phyloP scores from a whole-genome alignment of 2,797 vertebrate genomes.

The Pelochelys cantorii region DNA sequence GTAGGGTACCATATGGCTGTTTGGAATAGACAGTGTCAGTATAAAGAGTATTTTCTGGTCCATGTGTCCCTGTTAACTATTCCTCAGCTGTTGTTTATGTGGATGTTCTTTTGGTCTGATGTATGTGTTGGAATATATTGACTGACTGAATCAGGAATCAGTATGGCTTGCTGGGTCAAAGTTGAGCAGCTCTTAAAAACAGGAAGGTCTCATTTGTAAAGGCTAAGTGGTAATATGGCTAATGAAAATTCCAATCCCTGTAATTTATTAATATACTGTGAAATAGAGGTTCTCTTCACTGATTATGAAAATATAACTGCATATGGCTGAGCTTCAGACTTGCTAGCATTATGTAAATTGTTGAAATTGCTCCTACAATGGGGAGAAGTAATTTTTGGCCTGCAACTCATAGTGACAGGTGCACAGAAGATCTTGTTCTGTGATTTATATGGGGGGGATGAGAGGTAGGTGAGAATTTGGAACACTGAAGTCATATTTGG shows the following conservation, averaged over 20 bases:
- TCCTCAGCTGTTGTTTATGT: fast-evolving
- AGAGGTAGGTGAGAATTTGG: no score
- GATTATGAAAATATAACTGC: no score
- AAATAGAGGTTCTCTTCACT: no score
- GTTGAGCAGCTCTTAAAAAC: background rate
- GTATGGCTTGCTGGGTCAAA: background rate
- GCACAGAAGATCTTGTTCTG: no score
- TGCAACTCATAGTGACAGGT: no score
- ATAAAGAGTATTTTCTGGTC: background rate
- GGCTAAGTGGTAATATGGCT: background rate
- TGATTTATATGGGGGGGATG: no score
- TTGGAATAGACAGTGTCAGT: background rate
- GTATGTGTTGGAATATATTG: fast-evolving
- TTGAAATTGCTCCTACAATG: no score
- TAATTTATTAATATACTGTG: background rate
- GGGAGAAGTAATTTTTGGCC: no score
- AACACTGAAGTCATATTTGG: no score
- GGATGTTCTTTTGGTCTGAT: background rate
- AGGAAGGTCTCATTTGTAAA: background rate
- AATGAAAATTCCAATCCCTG: background rate
- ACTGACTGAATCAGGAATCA: background rate
- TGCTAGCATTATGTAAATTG: no score
- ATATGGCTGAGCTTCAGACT: no score
- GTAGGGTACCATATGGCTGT: background rate
- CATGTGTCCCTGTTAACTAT: background rate